Percentiles rank a stretch among this genome's conserved stretches.
Evolutionary conservation across 2,797 vertebrate genomes (phyloP).

Genomic region (Helarctos malayanus): DNA sequence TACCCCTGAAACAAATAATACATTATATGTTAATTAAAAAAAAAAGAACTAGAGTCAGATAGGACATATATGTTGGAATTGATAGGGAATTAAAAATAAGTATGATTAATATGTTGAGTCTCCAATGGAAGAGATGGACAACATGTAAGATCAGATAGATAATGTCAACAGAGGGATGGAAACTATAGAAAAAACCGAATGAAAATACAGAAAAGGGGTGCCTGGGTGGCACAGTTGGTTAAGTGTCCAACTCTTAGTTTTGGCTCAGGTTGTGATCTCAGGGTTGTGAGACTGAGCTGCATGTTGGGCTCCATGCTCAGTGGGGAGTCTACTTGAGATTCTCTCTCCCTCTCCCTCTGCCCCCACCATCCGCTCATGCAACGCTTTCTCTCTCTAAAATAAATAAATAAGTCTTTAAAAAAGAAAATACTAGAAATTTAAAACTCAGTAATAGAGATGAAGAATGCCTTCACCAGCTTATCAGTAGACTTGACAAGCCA

Average conservation of each 20-base stretch:
- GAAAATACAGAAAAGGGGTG: neutral
- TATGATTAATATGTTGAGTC: neutral
- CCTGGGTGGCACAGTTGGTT: too few species aligned
- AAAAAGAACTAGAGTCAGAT: neutral
- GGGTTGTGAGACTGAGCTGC: neutral
- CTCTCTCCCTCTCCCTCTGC: neutral
- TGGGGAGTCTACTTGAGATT: neutral
- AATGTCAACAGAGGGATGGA: neutral
- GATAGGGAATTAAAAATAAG: neutral
- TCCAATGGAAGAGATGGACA: neutral
- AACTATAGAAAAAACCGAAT: neutral
- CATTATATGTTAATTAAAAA: too few species aligned
- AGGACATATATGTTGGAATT: neutral
- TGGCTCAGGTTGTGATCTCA: neutral
- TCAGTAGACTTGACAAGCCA: neutral
- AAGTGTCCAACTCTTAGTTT: too few species aligned
- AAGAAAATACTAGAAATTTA: neutral
- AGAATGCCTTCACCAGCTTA: neutral
- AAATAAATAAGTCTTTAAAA: neutral
- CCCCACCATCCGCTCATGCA: rapidly evolving
- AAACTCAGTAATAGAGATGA: neutral
- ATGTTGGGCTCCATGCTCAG: neutral
- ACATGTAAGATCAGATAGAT: neutral
- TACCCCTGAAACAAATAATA: too few species aligned
- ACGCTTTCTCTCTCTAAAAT: neutral